phyloP scores from a whole-genome alignment of 2,113 vertebrate genomes.

The Boulengeromyrus knoepffleri region DNA sequence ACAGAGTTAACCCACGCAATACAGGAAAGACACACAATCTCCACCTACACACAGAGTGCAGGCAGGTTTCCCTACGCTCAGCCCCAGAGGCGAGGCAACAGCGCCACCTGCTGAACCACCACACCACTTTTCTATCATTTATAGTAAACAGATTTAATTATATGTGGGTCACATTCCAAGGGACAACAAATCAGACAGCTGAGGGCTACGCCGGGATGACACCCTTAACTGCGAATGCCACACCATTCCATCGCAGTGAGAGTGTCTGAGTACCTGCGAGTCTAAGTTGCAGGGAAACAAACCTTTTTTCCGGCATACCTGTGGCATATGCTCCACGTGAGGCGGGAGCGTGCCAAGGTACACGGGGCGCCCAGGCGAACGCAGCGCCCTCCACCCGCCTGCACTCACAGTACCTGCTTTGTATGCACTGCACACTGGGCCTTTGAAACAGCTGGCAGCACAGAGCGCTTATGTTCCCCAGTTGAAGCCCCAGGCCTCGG shows the following conservation, averaged over 20 bases:
- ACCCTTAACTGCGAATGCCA: neutral
- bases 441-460: conserved; percentile 43
- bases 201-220: neutral
- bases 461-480: conserved; percentile 6
- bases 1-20: no score
- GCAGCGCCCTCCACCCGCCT: conserved; percentile 31
- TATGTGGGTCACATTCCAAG: neutral
- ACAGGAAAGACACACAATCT: neutral
- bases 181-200: neutral
- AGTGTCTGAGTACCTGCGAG: neutral
- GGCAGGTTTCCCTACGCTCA: neutral
- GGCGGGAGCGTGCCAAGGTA: neutral
- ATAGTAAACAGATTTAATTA: neutral
- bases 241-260: neutral
- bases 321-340: neutral
- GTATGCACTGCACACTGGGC: conserved; percentile 42
- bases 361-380: conserved; percentile 33
- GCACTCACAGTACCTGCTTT: conserved; percentile 51
- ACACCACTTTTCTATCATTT: neutral
- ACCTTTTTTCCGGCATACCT: neutral
- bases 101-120: neutral
- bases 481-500: neutral
- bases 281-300: neutral
- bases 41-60: neutral
- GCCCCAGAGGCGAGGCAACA: neutral